Percentiles rank a stretch among this genome's conserved stretches.
Evolutionary conservation across 2,888 invertebrate genomes (phyloP).

Genomic region (Amiota communis): DNA sequence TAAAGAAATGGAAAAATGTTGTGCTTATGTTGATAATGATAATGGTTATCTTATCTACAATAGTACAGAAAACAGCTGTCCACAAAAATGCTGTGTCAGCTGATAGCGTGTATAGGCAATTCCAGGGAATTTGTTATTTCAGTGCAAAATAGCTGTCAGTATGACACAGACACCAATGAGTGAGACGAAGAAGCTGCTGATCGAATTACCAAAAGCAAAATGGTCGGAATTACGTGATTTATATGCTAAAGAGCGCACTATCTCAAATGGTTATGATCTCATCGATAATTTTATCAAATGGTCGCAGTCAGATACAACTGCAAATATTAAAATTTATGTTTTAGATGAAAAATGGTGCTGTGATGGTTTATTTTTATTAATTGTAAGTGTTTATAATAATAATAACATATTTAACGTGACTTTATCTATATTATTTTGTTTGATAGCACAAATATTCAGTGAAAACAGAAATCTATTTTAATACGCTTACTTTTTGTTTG

Average conservation of each 20-base stretch:
- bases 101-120: background rate
- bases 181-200: background rate
- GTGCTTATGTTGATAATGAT: slow-evolving; percentile 7
- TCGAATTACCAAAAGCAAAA: slow-evolving; percentile 6
- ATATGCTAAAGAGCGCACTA: background rate
- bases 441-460: background rate
- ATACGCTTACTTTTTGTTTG: slow-evolving; percentile 37
- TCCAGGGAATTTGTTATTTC: background rate
- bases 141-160: background rate
- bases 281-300: slow-evolving; percentile 31
- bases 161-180: background rate
- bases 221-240: slow-evolving; percentile 10
- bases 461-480: slow-evolving; percentile 37
- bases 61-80: slow-evolving; percentile 15
- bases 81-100: slow-evolving; percentile 12
- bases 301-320: background rate
- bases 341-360: slow-evolving; percentile 18
- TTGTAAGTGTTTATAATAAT: slow-evolving; percentile 9
- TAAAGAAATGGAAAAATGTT: background rate
- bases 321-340: slow-evolving; percentile 8
- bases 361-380: slow-evolving; percentile 25
- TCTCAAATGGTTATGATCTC: slow-evolving; percentile 10
- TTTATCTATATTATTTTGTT: background rate
- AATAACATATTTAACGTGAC: background rate
- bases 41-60: background rate